phyloP scores from a whole-genome alignment of 2,113 vertebrate genomes.

The Glaucomys volans region DNA sequence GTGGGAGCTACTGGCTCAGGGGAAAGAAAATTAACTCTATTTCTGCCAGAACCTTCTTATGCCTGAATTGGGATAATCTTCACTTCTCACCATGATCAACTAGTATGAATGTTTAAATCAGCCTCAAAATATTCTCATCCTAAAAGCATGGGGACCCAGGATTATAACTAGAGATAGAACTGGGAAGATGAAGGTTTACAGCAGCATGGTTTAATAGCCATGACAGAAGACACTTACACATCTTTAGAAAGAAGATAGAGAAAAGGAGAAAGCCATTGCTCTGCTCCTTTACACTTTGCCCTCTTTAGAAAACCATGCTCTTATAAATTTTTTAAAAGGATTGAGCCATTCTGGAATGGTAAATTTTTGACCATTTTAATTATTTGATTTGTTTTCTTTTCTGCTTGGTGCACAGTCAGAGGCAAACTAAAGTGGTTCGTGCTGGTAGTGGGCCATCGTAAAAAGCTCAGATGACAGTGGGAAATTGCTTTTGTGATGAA shows the following conservation, averaged over 20 bases:
- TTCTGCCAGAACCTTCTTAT: conserved; percentile 45
- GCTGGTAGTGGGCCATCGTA: conserved; percentile 61
- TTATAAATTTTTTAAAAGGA: conserved; percentile 66
- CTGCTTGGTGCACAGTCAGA: conserved; percentile 74
- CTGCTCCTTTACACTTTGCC: neutral
- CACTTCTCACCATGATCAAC: neutral
- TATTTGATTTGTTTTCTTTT: conserved; percentile 81
- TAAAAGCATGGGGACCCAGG: neutral
- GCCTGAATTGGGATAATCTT: neutral
- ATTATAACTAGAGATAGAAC: neutral
- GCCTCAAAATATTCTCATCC: neutral
- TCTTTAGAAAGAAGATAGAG: neutral
- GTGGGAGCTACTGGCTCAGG: conserved; percentile 63
- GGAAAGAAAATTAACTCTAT: conserved; percentile 62
- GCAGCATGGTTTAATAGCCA: neutral
- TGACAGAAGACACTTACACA: neutral
- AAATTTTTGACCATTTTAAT: conserved; percentile 71
- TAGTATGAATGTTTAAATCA: conserved; percentile 44
- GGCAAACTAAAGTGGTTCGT: conserved; percentile 64
- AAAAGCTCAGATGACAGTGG: conserved; percentile 77
- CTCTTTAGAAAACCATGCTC: neutral
- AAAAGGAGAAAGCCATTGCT: conserved; percentile 6
- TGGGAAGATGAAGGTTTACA: neutral
- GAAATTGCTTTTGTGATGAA: conserved; percentile 81
- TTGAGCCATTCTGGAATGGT: conserved; percentile 36